These are phyloP conservation scores for Callipepla californica DNA, from an alignment of 2,113 vertebrate genomes.

Conservation along the genomic window DNA sequence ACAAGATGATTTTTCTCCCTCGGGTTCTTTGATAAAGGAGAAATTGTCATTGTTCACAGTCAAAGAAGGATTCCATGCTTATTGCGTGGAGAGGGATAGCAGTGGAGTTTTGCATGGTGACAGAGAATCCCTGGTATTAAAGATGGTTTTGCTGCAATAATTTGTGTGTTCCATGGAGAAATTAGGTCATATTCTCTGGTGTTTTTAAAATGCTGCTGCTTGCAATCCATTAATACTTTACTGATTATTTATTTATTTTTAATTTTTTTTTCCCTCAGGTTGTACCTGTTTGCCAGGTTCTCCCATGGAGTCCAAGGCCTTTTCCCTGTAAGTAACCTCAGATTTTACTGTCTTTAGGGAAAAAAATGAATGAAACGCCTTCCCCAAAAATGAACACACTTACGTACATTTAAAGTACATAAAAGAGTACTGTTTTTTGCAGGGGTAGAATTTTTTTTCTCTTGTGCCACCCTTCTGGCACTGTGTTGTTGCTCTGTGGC, in stretches of 20 bases:
- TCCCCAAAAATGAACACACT: too few relatives aligned
- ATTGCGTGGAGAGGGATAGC: accelerated
- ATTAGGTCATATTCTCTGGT: background rate
- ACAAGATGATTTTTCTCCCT: background rate
- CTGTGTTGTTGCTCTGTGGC: background rate
- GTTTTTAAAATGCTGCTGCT: background rate
- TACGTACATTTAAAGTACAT: background rate
- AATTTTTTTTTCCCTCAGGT: too few relatives aligned
- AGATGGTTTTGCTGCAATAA: background rate
- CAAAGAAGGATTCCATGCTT: background rate
- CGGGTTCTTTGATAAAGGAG: background rate
- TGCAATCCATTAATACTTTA: background rate
- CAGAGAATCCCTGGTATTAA: background rate
- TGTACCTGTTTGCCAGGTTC: background rate
- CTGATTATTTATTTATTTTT: background rate
- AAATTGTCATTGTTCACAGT: slow-evolving; percentile 38
- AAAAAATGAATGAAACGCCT: background rate
- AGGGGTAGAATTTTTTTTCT: background rate
- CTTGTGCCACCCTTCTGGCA: background rate
- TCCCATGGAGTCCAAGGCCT: background rate
- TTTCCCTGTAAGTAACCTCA: background rate
- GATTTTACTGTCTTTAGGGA: background rate
- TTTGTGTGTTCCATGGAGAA: background rate
- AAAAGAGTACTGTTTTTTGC: background rate
- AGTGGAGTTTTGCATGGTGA: background rate